Evolutionary conservation across 2,888 invertebrate genomes (phyloP).

Genomic region (Steinernema hermaphroditum): DNA sequence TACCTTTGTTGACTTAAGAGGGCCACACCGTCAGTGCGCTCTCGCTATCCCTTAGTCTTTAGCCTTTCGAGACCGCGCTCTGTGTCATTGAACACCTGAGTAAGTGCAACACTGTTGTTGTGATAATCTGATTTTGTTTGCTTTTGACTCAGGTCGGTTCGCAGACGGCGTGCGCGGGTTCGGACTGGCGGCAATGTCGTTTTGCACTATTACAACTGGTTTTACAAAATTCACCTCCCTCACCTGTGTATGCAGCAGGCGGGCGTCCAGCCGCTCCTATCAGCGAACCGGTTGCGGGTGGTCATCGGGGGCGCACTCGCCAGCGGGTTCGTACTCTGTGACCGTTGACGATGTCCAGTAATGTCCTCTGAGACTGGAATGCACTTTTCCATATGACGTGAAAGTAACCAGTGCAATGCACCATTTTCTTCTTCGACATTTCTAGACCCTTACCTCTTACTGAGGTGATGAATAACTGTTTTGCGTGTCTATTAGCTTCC

Average conservation of each 20-base stretch:
- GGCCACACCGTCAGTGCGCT: not conserved
- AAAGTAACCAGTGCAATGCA: no score
- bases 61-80: not conserved
- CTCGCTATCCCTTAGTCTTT: slow-evolving; percentile 17
- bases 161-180: slow-evolving; percentile 19
- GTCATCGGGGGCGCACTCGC: slow-evolving; percentile 16
- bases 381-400: not conserved
- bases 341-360: slow-evolving; percentile 18
- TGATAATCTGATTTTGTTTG: slow-evolving; percentile 31
- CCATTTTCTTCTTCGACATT: no score
- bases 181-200: slow-evolving; percentile 28
- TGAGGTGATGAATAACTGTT: no score
- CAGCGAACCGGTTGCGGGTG: slow-evolving; percentile 27
- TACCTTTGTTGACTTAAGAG: slow-evolving; percentile 17
- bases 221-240: slow-evolving; percentile 31
- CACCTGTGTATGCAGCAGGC: slow-evolving; percentile 29
- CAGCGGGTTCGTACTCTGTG: slow-evolving; percentile 28
- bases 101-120: slow-evolving; percentile 31
- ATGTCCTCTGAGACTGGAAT: slow-evolving; percentile 4
- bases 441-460: no score
- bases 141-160: slow-evolving; percentile 28
- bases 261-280: slow-evolving; percentile 5
- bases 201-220: slow-evolving; percentile 31
- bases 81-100: slow-evolving; percentile 31
- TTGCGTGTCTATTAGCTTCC: no score